Percentiles rank a stretch among this genome's conserved stretches.
Evolutionary conservation across 2,888 invertebrate genomes (phyloP).

Genomic region (Sisyra terminalis): DNA sequence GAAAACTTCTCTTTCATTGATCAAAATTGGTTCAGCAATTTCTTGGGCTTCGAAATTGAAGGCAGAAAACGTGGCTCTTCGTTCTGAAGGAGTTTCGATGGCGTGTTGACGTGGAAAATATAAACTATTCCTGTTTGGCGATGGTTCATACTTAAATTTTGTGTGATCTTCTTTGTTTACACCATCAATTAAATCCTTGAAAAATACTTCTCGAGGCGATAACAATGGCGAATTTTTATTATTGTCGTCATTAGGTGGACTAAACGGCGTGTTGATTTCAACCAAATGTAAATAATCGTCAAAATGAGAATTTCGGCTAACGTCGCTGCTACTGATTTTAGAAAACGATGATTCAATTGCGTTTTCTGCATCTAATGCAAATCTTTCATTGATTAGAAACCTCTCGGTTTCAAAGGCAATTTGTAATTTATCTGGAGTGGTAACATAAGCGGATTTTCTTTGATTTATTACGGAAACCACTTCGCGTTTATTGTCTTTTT

Average conservation of each 20-base stretch:
- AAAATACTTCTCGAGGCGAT: conserved; percentile 26
- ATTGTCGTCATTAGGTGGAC: conserved; percentile 6
- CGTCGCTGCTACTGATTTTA: too few species aligned
- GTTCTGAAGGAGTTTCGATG: too few species aligned
- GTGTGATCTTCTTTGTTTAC: conserved; percentile 14
- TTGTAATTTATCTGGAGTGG: neutral
- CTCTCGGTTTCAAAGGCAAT: neutral
- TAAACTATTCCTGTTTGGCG: too few species aligned
- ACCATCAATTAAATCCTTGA: conserved; percentile 23
- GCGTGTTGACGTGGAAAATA: too few species aligned
- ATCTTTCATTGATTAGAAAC: conserved; percentile 4
- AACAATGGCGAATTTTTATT: conserved; percentile 15
- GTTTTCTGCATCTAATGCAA: conserved; percentile 1
- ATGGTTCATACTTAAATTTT: too few species aligned
- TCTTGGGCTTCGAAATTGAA: too few species aligned
- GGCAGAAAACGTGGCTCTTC: too few species aligned
- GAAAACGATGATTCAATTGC: neutral
- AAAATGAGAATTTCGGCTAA: neutral
- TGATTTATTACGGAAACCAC: neutral
- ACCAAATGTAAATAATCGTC: conserved; percentile 4
- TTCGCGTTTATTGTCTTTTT: neutral
- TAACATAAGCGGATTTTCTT: neutral
- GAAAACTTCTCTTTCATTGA: too few species aligned
- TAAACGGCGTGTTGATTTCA: conserved; percentile 5
- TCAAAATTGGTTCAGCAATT: too few species aligned